Conservation (phyloP, 2,888 invertebrate species). For the Dendrolimus houi region DNA sequence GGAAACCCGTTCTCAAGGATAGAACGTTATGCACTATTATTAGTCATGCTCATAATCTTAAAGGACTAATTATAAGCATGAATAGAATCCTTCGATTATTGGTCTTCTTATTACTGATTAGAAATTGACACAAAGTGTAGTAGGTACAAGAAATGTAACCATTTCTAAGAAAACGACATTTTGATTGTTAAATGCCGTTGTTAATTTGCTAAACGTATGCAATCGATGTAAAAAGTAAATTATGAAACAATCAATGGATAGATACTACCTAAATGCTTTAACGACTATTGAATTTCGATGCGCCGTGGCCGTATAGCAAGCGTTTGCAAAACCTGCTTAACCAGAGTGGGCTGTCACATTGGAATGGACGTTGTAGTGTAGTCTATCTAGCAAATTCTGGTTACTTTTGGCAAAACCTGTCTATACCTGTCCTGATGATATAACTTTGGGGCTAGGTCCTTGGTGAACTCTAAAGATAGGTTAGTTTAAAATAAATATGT, state of each 20-base stretch:
- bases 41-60: too few species aligned
- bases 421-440: neutral
- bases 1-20: too few species aligned
- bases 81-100: too few species aligned
- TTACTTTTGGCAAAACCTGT: constrained; percentile 9
- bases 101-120: too few species aligned
- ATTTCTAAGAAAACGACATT: too few species aligned
- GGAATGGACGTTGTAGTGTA: constrained; percentile 9
- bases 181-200: neutral
- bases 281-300: constrained; percentile 29
- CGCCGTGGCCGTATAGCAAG: constrained; percentile 17
- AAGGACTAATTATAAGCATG: too few species aligned
- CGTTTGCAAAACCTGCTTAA: constrained; percentile 46
- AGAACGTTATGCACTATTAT: too few species aligned
- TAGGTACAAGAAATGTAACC: too few species aligned
- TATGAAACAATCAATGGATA: neutral
- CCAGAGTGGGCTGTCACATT: constrained; percentile 37
- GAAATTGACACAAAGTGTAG: too few species aligned
- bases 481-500: too few species aligned
- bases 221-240: neutral
- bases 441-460: neutral
- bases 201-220: neutral
- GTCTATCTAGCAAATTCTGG: constrained; percentile 15
- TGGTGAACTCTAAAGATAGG: too few species aligned
- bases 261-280: constrained; percentile 1